Evolutionary conservation across 53 echinoderm and acorn worm genomes (phyloP).

Genomic region (Patiria pectinifera): DNA sequence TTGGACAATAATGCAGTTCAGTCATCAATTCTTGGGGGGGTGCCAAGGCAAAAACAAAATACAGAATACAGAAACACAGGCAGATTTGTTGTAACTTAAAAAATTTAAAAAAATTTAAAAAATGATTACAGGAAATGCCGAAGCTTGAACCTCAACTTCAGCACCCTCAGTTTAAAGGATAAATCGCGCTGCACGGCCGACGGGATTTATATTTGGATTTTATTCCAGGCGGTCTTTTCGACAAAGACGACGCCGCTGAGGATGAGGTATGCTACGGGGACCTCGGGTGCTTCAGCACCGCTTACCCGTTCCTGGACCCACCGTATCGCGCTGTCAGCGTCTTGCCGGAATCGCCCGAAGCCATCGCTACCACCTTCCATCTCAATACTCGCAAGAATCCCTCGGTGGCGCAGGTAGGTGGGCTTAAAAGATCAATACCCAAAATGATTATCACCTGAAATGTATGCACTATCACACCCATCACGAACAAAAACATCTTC

Average conservation of each 20-base stretch:
- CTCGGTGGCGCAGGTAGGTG: neutral
- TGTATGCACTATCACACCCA: too few species aligned
- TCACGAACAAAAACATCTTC: too few species aligned
- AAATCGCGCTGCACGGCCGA: neutral
- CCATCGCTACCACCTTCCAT: constrained; percentile 47
- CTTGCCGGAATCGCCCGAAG: constrained; percentile 50
- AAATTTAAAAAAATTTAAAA: too few species aligned
- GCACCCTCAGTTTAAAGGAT: too few species aligned
- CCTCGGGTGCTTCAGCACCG: constrained; percentile 69
- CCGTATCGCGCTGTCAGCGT: constrained; percentile 68
- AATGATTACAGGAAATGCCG: too few species aligned
- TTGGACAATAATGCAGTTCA: too few species aligned
- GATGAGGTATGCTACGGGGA: constrained; percentile 62
- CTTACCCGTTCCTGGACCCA: constrained; percentile 61
- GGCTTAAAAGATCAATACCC: neutral
- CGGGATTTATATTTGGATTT: neutral
- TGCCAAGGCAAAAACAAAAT: too few species aligned
- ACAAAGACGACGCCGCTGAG: constrained; percentile 1
- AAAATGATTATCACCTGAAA: too few species aligned
- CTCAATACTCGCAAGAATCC: constrained; percentile 65
- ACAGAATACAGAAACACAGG: too few species aligned
- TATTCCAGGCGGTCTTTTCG: neutral
- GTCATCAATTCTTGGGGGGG: too few species aligned
- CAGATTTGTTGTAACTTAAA: too few species aligned
- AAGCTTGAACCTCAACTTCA: too few species aligned